Evolutionary conservation across 2,888 invertebrate genomes (phyloP).

Genomic region (Spicauda simplicius): DNA sequence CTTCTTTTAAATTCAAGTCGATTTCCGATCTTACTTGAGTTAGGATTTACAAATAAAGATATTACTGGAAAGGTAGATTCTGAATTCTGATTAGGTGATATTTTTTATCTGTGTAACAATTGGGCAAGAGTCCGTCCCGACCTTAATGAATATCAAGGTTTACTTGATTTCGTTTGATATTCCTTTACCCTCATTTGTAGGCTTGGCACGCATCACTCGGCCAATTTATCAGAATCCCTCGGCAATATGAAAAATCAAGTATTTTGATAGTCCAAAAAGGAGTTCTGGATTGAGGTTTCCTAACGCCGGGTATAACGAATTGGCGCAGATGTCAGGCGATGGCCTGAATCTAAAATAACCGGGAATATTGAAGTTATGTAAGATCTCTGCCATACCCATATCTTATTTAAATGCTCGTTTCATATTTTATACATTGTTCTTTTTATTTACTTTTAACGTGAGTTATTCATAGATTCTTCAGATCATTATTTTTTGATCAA

Average conservation of each 20-base stretch:
- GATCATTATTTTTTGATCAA: too few relatives aligned
- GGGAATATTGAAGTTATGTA: conserved; percentile 8
- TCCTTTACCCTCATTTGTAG: not conserved
- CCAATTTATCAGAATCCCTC: conserved; percentile 16
- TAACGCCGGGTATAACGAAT: not conserved
- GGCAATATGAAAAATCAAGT: conserved; percentile 15
- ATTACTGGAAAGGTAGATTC: too few relatives aligned
- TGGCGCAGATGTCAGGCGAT: not conserved
- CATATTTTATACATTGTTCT: not conserved
- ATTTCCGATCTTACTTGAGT: too few relatives aligned
- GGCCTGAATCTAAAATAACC: conserved; percentile 7
- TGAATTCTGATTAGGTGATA: too few relatives aligned
- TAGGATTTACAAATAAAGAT: too few relatives aligned
- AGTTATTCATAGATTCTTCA: too few relatives aligned
- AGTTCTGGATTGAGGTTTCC: conserved; percentile 2
- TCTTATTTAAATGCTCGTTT: not conserved
- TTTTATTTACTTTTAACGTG: too few relatives aligned
- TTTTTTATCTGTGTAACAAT: not conserved
- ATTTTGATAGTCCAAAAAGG: conserved; percentile 3
- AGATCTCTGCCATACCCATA: not conserved
- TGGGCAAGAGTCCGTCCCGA: not conserved
- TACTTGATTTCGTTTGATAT: conserved; percentile 1
- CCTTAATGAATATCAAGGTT: conserved; percentile 1
- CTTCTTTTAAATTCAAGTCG: too few relatives aligned
- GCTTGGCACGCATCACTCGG: conserved; percentile 8